phyloP scores from a whole-genome alignment of 2,888 invertebrate species.

The Thalpophila matura region DNA sequence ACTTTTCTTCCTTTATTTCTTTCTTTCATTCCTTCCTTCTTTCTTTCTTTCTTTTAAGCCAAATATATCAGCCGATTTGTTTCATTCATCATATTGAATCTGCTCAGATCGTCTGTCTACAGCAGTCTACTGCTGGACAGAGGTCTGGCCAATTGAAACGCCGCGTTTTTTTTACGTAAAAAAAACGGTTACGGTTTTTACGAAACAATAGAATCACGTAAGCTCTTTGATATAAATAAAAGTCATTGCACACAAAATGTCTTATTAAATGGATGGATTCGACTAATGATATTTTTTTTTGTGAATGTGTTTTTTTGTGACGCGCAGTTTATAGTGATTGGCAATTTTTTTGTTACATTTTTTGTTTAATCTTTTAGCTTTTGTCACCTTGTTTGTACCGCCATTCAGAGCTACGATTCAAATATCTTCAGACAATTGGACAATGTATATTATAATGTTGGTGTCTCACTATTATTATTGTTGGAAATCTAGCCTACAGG shows the following conservation, averaged over 20 bases:
- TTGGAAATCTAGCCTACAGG: background rate
- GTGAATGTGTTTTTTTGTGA: too few relatives aligned
- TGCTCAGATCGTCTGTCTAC: too few relatives aligned
- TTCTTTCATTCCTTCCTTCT: too few relatives aligned
- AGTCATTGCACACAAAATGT: slow-evolving; percentile 10
- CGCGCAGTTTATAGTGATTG: slow-evolving; percentile 19
- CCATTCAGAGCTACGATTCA: slow-evolving; percentile 25
- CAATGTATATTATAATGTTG: background rate
- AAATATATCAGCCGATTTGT: too few relatives aligned
- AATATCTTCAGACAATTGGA: slow-evolving; percentile 9
- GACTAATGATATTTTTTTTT: slow-evolving; percentile 43
- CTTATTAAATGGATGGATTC: slow-evolving; percentile 24
- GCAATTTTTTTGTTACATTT: slow-evolving; percentile 27
- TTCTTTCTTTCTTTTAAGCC: too few relatives aligned
- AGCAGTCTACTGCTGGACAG: too few relatives aligned
- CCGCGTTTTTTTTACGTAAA: background rate
- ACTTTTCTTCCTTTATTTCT: too few relatives aligned
- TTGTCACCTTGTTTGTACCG: slow-evolving; percentile 27
- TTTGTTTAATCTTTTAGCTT: slow-evolving; percentile 20
- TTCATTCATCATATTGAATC: too few relatives aligned
- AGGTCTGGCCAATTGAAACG: background rate
- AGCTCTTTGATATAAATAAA: slow-evolving; percentile 1
- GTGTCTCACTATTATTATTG: background rate
- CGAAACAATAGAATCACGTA: slow-evolving; percentile 30
- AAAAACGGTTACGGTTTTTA: background rate